A percentile compares a stretch with the other conserved stretches of the same genome.
Evolutionary conservation across 53 echinoderm and acorn worm species (phyloP).

Genomic region (Mesocentrotus franciscanus): DNA sequence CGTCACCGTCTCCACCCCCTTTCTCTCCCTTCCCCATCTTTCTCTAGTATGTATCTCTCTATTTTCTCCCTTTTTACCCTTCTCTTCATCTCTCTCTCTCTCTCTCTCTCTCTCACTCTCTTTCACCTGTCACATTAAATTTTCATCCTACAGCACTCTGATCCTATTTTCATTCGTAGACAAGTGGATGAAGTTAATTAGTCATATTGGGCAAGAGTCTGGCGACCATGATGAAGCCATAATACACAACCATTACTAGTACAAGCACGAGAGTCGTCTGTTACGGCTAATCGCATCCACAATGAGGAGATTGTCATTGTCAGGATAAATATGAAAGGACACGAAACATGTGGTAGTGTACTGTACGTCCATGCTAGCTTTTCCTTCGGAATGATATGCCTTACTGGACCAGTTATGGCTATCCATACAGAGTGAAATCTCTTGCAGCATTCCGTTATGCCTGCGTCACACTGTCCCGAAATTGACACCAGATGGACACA

Average conservation of each 20-base stretch:
- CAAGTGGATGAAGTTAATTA: constrained; percentile 1
- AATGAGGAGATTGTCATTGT: not conserved
- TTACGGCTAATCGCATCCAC: not conserved
- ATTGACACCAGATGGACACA: no score
- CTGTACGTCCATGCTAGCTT: no score
- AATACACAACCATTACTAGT: not conserved
- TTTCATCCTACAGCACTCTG: not conserved
- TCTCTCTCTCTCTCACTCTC: not conserved
- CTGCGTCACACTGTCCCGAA: no score
- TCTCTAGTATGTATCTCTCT: not conserved
- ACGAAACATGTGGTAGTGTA: no score
- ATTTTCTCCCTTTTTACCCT: no score
- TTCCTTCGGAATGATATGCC: no score
- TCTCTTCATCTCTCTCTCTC: not conserved
- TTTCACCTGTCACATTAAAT: not conserved
- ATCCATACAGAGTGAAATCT: no score
- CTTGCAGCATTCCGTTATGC: no score
- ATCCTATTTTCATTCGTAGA: not conserved
- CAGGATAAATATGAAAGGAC: not conserved
- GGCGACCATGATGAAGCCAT: not conserved
- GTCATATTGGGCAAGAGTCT: not conserved
- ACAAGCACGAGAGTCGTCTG: not conserved
- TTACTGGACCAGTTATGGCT: no score
- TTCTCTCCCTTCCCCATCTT: not conserved
- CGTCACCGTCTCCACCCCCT: not conserved